A percentile compares a stretch with the other conserved stretches of the same genome.
Conservation (phyloP, 1,140 invertebrate species). For the Hestina assimilis region DNA sequence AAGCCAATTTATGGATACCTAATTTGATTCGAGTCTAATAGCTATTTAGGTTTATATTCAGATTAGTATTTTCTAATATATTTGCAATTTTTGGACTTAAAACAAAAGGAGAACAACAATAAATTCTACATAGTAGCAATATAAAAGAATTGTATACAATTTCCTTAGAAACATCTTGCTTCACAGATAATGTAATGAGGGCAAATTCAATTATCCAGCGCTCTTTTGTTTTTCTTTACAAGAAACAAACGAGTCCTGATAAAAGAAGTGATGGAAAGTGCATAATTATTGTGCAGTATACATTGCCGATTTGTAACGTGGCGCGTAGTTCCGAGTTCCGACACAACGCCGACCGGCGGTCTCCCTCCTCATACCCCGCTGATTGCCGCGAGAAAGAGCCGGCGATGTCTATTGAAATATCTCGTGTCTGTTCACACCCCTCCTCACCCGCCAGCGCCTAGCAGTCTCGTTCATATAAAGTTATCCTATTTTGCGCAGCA, state of each 20-base stretch:
- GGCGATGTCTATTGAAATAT: constrained; percentile 74
- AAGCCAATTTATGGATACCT: constrained; percentile 6
- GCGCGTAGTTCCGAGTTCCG: constrained; percentile 47
- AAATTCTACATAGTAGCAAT: constrained; percentile 7
- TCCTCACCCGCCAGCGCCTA: constrained; percentile 70
- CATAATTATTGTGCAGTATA: constrained; percentile 67
- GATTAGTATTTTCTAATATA: no score
- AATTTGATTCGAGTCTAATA: constrained; percentile 7
- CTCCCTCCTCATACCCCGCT: constrained; percentile 26
- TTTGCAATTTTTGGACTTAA: neutral
- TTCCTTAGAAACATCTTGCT: constrained; percentile 56
- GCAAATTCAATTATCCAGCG: constrained; percentile 69
- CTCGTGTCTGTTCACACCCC: constrained; percentile 70
- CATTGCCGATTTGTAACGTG: constrained; percentile 67
- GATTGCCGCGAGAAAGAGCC: constrained; percentile 51
- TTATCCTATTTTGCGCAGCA: constrained; percentile 78
- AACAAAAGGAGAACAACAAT: neutral
- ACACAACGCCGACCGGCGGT: constrained; percentile 38
- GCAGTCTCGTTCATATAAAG: constrained; percentile 79
- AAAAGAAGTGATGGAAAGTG: constrained; percentile 68
- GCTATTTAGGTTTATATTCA: no score
- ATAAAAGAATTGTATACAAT: constrained; percentile 22
- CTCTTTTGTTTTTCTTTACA: constrained; percentile 58
- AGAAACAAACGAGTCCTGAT: constrained; percentile 48
- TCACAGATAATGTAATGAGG: constrained; percentile 71